These are phyloP conservation scores for Macrotus californicus DNA, from an alignment of 2,113 vertebrate genomes.

Conservation along the genomic window DNA sequence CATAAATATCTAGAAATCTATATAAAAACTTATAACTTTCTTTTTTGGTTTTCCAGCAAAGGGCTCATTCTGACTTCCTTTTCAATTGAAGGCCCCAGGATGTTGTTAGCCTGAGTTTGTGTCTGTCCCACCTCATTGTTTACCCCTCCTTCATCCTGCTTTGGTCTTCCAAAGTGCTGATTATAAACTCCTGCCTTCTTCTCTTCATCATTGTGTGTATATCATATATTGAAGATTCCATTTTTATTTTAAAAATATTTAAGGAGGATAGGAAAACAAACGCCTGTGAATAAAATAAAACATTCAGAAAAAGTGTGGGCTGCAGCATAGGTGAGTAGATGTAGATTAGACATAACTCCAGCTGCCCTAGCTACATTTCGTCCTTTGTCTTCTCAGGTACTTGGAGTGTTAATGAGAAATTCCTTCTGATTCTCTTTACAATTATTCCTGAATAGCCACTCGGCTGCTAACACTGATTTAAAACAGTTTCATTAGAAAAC, in stretches of 20 bases:
- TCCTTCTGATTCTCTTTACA: background rate
- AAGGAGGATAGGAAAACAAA: background rate
- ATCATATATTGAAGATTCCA: background rate
- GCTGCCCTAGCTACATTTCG: background rate
- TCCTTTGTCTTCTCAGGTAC: background rate
- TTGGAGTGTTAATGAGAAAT: slow-evolving; percentile 1
- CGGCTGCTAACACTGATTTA: background rate
- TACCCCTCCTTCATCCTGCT: background rate
- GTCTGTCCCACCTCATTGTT: background rate
- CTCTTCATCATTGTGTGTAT: background rate
- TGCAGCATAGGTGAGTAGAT: background rate
- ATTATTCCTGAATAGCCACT: background rate
- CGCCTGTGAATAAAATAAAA: background rate
- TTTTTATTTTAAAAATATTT: background rate
- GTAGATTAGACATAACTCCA: background rate
- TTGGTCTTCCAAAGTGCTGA: background rate
- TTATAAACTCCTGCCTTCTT: background rate
- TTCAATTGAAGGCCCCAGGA: background rate
- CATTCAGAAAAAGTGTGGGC: background rate
- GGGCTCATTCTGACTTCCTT: background rate
- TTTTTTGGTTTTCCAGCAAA: background rate
- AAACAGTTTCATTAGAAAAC: background rate
- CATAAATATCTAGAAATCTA: background rate
- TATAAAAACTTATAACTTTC: background rate
- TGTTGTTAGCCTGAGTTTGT: background rate